phyloP scores from a whole-genome alignment of 1,140 invertebrate species.

The Trichoplusia ni region DNA sequence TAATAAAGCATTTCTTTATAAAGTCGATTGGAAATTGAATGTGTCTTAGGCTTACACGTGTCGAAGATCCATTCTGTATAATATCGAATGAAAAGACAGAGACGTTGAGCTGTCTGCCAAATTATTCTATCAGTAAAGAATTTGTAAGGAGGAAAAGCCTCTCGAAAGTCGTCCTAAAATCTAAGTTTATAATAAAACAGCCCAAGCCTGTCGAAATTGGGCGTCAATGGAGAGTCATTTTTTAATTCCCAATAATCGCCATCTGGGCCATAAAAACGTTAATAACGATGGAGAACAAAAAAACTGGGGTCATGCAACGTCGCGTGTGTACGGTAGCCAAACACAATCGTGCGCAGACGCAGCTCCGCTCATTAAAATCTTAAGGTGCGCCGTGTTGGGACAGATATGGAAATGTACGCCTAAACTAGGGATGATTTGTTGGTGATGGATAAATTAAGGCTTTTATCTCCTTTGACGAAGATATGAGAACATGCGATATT shows the following conservation, averaged over 20 bases:
- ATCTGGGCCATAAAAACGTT: slow-evolving; percentile 17
- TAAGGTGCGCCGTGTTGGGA: slow-evolving; percentile 14
- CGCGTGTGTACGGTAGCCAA: slow-evolving; percentile 45
- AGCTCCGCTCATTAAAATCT: slow-evolving; percentile 25
- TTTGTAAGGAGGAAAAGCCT: too few relatives aligned
- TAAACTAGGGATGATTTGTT: neutral
- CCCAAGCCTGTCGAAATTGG: slow-evolving; percentile 1
- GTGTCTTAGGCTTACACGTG: too few relatives aligned
- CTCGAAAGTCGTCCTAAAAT: neutral
- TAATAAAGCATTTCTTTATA: neutral
- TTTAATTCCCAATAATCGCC: slow-evolving; percentile 24
- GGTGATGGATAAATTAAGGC: neutral
- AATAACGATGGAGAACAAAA: slow-evolving; percentile 24
- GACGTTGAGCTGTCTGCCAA: too few relatives aligned
- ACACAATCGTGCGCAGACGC: slow-evolving; percentile 12
- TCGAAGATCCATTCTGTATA: too few relatives aligned
- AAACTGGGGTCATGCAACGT: slow-evolving; percentile 52
- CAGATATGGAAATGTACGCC: slow-evolving; percentile 24
- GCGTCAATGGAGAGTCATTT: slow-evolving; percentile 19
- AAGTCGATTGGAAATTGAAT: neutral
- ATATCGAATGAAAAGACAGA: too few relatives aligned
- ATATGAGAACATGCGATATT: too few relatives aligned
- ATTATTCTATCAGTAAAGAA: too few relatives aligned
- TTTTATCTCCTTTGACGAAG: too few relatives aligned
- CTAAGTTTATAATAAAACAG: slow-evolving; percentile 3